Percentiles rank a stretch among this genome's conserved stretches.
Conservation (phyloP, 35 echinoderm and acorn worm genomes). For the Ophiothrix spiculata region DNA sequence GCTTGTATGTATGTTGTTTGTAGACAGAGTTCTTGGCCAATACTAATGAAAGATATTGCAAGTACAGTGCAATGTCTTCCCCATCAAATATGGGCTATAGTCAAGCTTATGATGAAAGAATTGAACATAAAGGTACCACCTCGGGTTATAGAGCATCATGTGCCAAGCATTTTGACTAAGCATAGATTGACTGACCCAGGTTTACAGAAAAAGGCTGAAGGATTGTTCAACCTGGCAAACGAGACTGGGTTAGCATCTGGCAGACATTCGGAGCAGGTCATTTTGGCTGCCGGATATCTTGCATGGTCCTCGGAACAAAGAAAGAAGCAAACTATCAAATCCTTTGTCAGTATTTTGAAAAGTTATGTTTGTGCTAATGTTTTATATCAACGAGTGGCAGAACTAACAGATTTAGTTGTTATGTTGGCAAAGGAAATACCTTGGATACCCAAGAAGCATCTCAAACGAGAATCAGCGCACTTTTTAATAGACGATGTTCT, state of each 20-base stretch:
- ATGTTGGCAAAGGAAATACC: background rate
- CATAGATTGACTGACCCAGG: background rate
- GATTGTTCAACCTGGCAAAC: background rate
- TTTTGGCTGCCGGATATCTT: constrained; percentile 15
- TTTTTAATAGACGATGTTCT: background rate
- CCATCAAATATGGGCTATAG: background rate
- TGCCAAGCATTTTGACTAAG: background rate
- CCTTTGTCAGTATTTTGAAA: no score
- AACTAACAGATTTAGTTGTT: background rate
- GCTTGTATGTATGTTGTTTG: constrained; percentile 11
- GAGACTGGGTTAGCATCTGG: constrained; percentile 28
- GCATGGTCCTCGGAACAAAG: no score
- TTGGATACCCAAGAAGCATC: background rate
- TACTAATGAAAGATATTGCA: background rate
- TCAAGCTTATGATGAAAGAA: background rate
- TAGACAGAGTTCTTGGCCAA: constrained; percentile 3
- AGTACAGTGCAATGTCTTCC: background rate
- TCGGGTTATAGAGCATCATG: background rate
- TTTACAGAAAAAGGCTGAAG: background rate
- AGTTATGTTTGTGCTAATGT: no score
- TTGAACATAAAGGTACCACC: background rate
- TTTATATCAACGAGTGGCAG: background rate
- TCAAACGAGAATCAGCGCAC: background rate
- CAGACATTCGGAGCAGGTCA: background rate
- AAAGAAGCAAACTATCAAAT: no score